Evolutionary conservation across 2,797 vertebrate genomes (phyloP), one percentile per base, ranked within the genome.

Genomic region (Silurus aristotelis): DNA sequence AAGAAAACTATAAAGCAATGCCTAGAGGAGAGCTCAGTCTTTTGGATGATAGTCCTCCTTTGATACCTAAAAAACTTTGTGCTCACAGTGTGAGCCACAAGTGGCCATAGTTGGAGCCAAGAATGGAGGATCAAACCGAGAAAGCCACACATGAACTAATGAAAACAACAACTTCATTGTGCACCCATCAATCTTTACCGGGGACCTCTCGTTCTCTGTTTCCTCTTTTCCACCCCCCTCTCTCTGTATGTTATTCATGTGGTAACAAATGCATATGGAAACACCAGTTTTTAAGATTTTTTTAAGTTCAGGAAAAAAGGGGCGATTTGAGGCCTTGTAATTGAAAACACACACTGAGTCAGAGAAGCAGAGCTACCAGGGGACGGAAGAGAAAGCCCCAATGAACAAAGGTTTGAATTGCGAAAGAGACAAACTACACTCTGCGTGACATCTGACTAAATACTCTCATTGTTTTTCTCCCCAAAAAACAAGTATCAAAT

Each of bases 361-460:
- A 92, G 90, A 93, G 89, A 90, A 92, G 90, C 90, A 77, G 81
- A 88, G 91, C 92, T 94, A 94, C 92, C 91, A 94, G 88, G 90
- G 90, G 91, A 94, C 93, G 92, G 87, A 87, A 88, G 87, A 88
- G 88, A 91, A 93, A 89, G 89, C 90, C 90, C 89, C 87, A 89
- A 92, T 90, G 92, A 94, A 94, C 91, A 92, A 94, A 93, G 91
- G 92, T 93, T 94, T 93, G 90, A 92, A 93, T 94, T 96, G 93
- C 93, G 90, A 94, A 95, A 95, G 91, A 95, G 93, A 95, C 92
- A 93, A 94, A 93, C 91, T 93, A 89, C 88, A 92, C 92, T 93
- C 93, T 93, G 93, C 91, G 85, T 95, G 94, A 94, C 94, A 94
- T 94, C 93, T 94, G 92, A 95, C 93, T 93, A 94, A 96, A 95